Evolutionary conservation across 1,140 invertebrate species (phyloP), one percentile per base, ranked within the genome.

Genomic region (Drosophila yakuba): DNA sequence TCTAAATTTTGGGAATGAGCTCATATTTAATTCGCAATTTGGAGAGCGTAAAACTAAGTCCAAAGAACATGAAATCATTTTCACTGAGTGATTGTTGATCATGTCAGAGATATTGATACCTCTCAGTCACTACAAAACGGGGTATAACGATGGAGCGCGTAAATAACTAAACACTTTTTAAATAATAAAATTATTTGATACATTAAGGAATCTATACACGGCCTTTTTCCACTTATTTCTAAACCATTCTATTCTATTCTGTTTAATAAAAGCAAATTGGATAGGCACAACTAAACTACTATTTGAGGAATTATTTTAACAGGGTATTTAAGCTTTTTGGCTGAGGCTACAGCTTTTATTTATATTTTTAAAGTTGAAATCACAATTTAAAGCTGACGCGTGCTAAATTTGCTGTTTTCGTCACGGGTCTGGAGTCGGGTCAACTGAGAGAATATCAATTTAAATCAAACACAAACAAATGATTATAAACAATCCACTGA

Each of bases 321-420:
- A 69, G 36, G 35, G 63, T 61, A 74, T 58, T 61, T 15, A 4
- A 5, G 4, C 14, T 12, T 59, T 32, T 4, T 5, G 0, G 0
- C 23, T n/a, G 3, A 2, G 10, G 36, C 11, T 28, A 32, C 17
- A 43, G 14, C 50, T 39, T 52, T 15, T 44, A 12, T 66, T 23
- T 41, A 48, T 72, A 60, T 62, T 62, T 76, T 59, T 58, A 11
- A 76, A 73, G 66, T 83, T 88, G 72, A 86, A 77, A 80, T 79
- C 75, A 79, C 59, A 79, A 88, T 76, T 83, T 76, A 48, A 48
- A 68, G 71, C 63, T 86, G 83, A 83, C 84, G 75, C 88, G 82
- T 74, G 74, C 47, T 74, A 64, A 59, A 56, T 68, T 45, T 67
- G 50, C 59, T 39, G 38, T 41, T 50, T 38, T 43, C 44, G 54